These are phyloP conservation scores for Vesta saturnalis DNA, from an alignment of 2,888 invertebrate genomes.

Conservation along the genomic window DNA sequence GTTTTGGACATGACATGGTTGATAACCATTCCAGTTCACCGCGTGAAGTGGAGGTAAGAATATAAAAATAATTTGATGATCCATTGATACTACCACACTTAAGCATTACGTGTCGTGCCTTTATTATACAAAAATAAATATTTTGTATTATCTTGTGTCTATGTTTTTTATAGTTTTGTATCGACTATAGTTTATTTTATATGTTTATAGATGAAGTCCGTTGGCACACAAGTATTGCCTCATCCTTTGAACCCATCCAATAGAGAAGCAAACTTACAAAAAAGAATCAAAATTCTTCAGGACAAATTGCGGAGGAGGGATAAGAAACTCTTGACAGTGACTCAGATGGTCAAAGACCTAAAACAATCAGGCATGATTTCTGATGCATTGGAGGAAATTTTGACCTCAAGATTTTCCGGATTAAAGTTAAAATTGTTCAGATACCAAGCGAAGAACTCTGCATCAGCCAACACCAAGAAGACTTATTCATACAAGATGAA, in stretches of 20 bases:
- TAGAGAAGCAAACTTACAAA: not conserved
- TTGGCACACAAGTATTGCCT: not conserved
- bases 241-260: not conserved
- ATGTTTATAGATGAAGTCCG: not conserved
- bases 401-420: not conserved
- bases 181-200: too few species aligned
- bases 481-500: not conserved
- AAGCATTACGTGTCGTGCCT: too few species aligned
- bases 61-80: too few species aligned
- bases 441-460: not conserved
- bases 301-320: not conserved
- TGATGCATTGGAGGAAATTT: not conserved
- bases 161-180: too few species aligned
- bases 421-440: not conserved
- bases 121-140: too few species aligned
- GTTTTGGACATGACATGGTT: too few species aligned
- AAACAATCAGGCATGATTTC: not conserved
- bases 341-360: not conserved
- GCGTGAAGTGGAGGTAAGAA: too few species aligned
- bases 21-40: too few species aligned
- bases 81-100: too few species aligned
- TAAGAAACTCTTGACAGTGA: not conserved
- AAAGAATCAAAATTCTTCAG: not conserved
- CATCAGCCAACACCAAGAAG: not conserved
- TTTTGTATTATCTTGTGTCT: too few species aligned